Evolutionary conservation across 2,888 invertebrate genomes (phyloP).

Genomic region (Apoda limacodes): DNA sequence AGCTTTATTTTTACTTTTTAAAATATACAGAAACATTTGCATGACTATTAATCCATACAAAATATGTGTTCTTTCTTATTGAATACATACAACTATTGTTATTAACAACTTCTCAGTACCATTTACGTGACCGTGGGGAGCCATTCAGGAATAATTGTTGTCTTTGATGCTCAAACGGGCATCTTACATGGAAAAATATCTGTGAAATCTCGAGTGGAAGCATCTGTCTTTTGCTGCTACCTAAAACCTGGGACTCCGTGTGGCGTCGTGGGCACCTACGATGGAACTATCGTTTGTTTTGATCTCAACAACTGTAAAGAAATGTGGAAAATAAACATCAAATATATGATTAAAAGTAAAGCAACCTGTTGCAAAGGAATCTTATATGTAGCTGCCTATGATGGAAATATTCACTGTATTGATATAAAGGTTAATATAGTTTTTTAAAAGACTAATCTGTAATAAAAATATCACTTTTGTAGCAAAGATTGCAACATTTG

Average conservation of each 20-base stretch:
- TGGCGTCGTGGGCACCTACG: constrained; percentile 82
- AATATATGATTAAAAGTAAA: constrained; percentile 74
- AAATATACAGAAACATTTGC: no score
- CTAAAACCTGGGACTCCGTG: constrained; percentile 37
- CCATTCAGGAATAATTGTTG: constrained; percentile 79
- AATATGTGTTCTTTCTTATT: no score
- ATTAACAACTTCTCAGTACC: constrained; percentile 43
- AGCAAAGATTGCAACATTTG: no score
- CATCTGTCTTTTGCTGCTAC: constrained; percentile 61
- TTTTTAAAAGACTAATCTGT: no score
- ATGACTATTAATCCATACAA: no score
- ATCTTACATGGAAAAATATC: constrained; percentile 48
- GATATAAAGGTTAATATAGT: constrained; percentile 53
- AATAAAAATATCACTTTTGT: constrained; percentile 1
- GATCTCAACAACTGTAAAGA: constrained; percentile 60
- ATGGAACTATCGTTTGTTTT: constrained; percentile 78
- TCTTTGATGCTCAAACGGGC: constrained; percentile 69
- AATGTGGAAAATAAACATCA: constrained; percentile 73
- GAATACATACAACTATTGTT: no score
- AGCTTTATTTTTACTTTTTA: no score
- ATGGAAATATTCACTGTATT: constrained; percentile 73
- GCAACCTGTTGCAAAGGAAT: constrained; percentile 37
- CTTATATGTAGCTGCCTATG: constrained; percentile 79
- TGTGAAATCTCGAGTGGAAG: constrained; percentile 80
- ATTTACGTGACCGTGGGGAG: constrained; percentile 50